Base-by-base conservation (phyloP, 2,888 invertebrate species). In the Cacoxenus indagator region DNA sequence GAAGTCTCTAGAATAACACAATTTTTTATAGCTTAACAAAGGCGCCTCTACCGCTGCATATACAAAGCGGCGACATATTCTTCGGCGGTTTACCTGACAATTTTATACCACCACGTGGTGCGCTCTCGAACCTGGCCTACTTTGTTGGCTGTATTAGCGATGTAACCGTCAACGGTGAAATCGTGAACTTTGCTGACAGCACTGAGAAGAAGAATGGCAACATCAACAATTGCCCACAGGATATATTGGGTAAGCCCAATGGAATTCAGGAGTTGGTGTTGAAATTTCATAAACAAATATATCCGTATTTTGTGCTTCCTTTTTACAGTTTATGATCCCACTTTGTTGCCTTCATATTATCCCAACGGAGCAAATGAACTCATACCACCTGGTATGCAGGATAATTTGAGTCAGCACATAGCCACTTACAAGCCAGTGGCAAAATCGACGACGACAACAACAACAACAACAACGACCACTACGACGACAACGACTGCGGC, bases 141-240 rank as follows among this genome's bases (percentile, higher is more conserved):
- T 96, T 97, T 85, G 89, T 91, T 27, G 99, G 99, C 1, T 99
- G 99, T 87, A 93, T 99, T 54, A 96, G 95, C 0, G 98, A 99
- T 86, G 94, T 96, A 0, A 96, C 96, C 0, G 89, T 98, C 65
- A 97, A 98, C 85, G 95, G 94, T 1, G 90, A 91, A 68, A 92
- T 93, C 64, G 90, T 95, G 61, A 95, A 95, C 85, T 95, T 95
- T 86, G 94, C 94, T 0, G 91, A 92, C 74, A 90, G 92, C 1
- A 91, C 90, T 0, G 91, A 93, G 72, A 90, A 90, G 73, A 88
- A 89, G 37, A 89, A 90, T 62, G 92, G 91, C 57, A 89, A 90
- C 61, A 86, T 93, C 8, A 92, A 92, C 48, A 91, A 90, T 70
- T 93, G 93, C 80, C 88, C 90, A 0, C 76, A 79, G 17, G 86